These are phyloP conservation scores for Pan paniscus DNA, from an alignment of 2,113 vertebrate species.

Conservation along the genomic window DNA sequence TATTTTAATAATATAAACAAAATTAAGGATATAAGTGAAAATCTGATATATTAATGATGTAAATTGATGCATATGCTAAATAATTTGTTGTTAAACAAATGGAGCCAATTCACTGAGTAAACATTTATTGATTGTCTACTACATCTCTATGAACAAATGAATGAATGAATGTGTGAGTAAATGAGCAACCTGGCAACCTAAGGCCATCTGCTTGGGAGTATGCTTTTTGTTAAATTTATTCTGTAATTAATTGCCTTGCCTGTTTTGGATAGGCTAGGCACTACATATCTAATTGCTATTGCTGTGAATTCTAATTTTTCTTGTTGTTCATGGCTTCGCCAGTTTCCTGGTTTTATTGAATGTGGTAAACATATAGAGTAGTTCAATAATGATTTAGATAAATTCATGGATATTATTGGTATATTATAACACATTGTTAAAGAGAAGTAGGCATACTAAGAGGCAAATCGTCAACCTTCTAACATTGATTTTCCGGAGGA, in stretches of 20 bases:
- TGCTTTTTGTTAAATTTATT: background rate
- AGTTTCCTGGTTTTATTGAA: background rate
- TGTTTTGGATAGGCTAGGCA: background rate
- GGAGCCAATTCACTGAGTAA: background rate
- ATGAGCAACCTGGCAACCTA: background rate
- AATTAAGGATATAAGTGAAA: background rate
- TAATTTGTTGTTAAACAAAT: background rate
- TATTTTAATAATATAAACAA: slow-evolving; percentile 20
- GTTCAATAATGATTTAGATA: background rate
- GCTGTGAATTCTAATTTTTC: background rate
- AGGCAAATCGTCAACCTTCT: background rate
- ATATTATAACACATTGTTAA: background rate
- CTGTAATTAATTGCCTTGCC: background rate
- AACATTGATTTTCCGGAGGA: background rate
- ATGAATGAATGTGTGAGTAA: background rate
- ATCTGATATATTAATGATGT: background rate
- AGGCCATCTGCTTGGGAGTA: background rate
- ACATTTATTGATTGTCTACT: background rate
- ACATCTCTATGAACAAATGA: background rate
- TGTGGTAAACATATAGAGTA: background rate
- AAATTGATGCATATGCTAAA: background rate
- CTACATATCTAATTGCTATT: background rate
- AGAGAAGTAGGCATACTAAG: background rate
- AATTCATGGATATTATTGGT: background rate
- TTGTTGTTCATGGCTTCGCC: background rate